phyloP scores from a whole-genome alignment of 2,888 invertebrate genomes.

The Penaeus monodon region DNA sequence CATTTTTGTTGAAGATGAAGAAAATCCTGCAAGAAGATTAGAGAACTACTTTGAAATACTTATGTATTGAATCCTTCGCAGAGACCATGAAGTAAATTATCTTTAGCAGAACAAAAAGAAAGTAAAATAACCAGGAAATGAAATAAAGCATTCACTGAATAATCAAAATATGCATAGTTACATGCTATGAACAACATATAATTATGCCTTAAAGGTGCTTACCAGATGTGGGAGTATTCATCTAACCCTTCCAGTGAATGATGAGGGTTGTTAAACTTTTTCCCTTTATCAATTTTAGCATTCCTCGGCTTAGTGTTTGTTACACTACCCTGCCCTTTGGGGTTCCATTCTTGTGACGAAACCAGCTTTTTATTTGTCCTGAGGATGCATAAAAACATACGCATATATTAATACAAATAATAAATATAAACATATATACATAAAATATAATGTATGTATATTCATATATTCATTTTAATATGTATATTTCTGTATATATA shows the following conservation, averaged over 20 bases:
- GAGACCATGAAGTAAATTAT: not conserved
- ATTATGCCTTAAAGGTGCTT: constrained; percentile 67
- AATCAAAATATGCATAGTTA: not conserved
- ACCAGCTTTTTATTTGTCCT: constrained; percentile 71
- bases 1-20: constrained; percentile 89
- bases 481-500: too few relatives aligned
- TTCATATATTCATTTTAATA: too few relatives aligned
- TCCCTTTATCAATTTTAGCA: constrained; percentile 80
- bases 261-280: constrained; percentile 87
- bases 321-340: constrained; percentile 89
- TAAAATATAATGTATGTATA: too few relatives aligned
- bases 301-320: constrained; percentile 80
- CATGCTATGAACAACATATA: constrained; percentile 3
- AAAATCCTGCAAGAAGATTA: constrained; percentile 78
- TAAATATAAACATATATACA: too few relatives aligned
- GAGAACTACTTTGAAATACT: constrained; percentile 1
- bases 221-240: constrained; percentile 94
- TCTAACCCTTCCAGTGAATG: constrained; percentile 88
- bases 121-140: too few relatives aligned
- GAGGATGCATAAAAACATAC: not conserved
- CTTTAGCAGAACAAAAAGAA: not conserved
- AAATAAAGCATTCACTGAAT: not conserved
- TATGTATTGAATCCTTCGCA: not conserved
- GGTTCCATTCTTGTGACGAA: constrained; percentile 87
- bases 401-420: too few relatives aligned